These are phyloP conservation scores for Carettochelys insculpta DNA, from an alignment of 2,113 vertebrate species.

Conservation along the genomic window DNA sequence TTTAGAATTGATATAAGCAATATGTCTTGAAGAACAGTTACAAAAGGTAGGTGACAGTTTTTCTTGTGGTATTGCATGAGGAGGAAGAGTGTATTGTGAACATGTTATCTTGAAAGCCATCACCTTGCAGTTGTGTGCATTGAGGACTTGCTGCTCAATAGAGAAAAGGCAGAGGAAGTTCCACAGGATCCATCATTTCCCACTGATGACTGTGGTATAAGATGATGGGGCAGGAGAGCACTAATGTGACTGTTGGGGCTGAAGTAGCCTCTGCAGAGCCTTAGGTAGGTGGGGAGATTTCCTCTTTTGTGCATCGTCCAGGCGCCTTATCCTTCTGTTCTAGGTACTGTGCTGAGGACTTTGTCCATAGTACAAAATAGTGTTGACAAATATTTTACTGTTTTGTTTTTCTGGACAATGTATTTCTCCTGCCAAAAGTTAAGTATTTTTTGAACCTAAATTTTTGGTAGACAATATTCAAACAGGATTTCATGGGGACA, in stretches of 20 bases:
- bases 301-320: neutral
- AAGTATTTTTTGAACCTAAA: neutral
- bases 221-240: neutral
- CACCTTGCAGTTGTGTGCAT: neutral
- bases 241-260: neutral
- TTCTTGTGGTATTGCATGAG: neutral
- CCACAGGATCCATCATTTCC: neutral
- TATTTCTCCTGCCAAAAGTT: neutral
- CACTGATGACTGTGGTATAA: neutral
- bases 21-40: no score
- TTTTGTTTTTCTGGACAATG: neutral
- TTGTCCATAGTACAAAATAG: neutral
- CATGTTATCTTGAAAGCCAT: neutral
- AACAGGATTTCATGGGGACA: neutral
- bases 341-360: neutral
- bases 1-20: no score
- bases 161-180: neutral
- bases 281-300: neutral
- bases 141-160: neutral
- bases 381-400: neutral
- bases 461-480: slow-evolving; percentile 10
- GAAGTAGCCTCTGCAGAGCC: neutral
- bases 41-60: no score
- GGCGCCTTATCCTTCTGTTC: neutral
- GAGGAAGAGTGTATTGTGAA: neutral